Evolutionary conservation across 1,140 invertebrate genomes (phyloP), one percentile per base, ranked within the genome.

Genomic region (Bombus confusus): DNA sequence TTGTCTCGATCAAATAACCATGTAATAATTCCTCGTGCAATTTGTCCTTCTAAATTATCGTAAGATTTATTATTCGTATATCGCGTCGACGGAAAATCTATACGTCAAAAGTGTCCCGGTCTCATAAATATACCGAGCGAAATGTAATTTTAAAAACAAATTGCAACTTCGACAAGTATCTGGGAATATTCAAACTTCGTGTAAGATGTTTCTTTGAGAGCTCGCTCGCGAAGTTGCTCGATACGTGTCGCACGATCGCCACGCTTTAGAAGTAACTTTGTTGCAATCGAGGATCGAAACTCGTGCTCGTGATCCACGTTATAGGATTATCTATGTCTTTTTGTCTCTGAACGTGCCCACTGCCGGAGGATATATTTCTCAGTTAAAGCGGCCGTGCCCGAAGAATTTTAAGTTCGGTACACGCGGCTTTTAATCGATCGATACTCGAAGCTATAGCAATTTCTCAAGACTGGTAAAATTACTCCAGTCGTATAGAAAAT

Each of bases 231-330:
- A 89, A 89, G 79, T 88, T 83, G 68, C 31, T 85, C 28, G 59
- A n/a, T 82, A 91, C 88, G 88, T 85, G 86, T 86, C 72, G 64
- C 57, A 41, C 68, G 77, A 86, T 88, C 78, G 75, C 80, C 75
- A 90, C 76, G 79, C 76, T 85, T 78, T 64, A 82, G 66, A 76
- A 73, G 83, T 88, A 90, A 90, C 87, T 91, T 91, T 57, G 87
- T 82, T 85, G 73, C 81, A 62, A 83, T 87, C 88, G 88, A 78
- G 74, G 62, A 72, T 72, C 34, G 87, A 78, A 72, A 52, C 47
- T 78, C 62, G 41, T 76, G 69, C 22, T 41, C 34, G n/a, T 62
- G 86, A 88, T 81, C 82, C 78, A 68, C 37, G 76, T 43, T 79
- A 80, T 77, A 22, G 71, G 74, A 83, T 83, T 71, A 83, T 69